Percentiles rank a stretch among this genome's conserved stretches.
Evolutionary conservation across 2,797 vertebrate genomes (phyloP).

Genomic region (Todus mexicanus): DNA sequence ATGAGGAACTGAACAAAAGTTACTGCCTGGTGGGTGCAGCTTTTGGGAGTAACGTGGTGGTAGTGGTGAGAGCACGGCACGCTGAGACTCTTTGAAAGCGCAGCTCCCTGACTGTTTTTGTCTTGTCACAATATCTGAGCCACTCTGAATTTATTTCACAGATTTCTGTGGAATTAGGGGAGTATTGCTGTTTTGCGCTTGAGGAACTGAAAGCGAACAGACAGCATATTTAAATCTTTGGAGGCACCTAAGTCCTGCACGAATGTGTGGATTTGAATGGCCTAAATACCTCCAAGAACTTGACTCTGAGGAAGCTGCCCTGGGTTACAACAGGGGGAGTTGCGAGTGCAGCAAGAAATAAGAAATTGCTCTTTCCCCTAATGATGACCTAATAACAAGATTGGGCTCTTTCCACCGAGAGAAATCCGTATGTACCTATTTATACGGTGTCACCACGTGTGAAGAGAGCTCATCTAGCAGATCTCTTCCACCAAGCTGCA

Average conservation of each 20-base stretch:
- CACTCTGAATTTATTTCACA: neutral
- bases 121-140: neutral
- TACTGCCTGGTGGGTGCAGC: neutral
- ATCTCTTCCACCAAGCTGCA: neutral
- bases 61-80: neutral
- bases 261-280: neutral
- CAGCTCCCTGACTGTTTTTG: neutral
- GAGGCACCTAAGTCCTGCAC: neutral
- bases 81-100: neutral
- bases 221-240: neutral
- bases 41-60: neutral
- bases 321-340: neutral
- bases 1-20: neutral
- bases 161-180: neutral
- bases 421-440: neutral
- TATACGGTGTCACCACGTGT: neutral
- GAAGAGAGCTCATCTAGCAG: neutral
- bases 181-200: neutral
- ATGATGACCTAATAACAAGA: neutral
- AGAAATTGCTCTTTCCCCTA: neutral
- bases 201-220: neutral
- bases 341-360: neutral
- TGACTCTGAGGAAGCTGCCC: neutral
- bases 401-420: neutral
- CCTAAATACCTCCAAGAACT: neutral